Evolutionary conservation across 1,140 invertebrate genomes (phyloP).

Genomic region (Drosophila pallidifrons): DNA sequence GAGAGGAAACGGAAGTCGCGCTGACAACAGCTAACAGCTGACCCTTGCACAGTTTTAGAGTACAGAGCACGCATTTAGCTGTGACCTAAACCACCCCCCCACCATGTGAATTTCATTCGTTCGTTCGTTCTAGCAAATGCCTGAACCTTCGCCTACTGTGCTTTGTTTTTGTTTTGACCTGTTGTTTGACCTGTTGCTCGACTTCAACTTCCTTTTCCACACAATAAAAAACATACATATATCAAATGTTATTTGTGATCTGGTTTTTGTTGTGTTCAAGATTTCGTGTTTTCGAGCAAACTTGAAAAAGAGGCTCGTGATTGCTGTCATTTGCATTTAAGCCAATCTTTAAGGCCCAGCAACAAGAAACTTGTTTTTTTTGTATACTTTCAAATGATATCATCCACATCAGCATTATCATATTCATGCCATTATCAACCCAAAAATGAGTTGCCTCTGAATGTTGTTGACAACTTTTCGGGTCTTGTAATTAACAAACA

Average conservation of each 20-base stretch:
- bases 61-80: slow-evolving; percentile 6
- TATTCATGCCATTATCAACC: slow-evolving; percentile 32
- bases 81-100: slow-evolving; percentile 36
- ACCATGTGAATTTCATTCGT: not conserved
- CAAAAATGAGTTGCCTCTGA: slow-evolving; percentile 8
- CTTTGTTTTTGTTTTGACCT: slow-evolving; percentile 36
- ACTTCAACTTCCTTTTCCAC: slow-evolving; percentile 49
- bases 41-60: slow-evolving; percentile 33
- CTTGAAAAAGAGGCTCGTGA: slow-evolving; percentile 14
- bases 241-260: slow-evolving; percentile 45
- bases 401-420: slow-evolving; percentile 41
- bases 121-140: slow-evolving; percentile 36
- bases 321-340: slow-evolving; percentile 31
- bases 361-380: slow-evolving; percentile 34
- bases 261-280: slow-evolving; percentile 35
- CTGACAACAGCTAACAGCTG: slow-evolving; percentile 4
- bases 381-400: slow-evolving; percentile 29
- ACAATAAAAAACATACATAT: slow-evolving; percentile 28
- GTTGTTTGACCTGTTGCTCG: slow-evolving; percentile 63
- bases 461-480: slow-evolving; percentile 41
- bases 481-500: slow-evolving; percentile 68
- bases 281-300: slow-evolving; percentile 23
- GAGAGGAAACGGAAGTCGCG: slow-evolving; percentile 24
- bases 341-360: slow-evolving; percentile 1
- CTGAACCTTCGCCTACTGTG: slow-evolving; percentile 11